A percentile compares a stretch with the other conserved stretches of the same genome.
Conservation (phyloP, 1,140 invertebrate species). For the Drosophila tani region DNA sequence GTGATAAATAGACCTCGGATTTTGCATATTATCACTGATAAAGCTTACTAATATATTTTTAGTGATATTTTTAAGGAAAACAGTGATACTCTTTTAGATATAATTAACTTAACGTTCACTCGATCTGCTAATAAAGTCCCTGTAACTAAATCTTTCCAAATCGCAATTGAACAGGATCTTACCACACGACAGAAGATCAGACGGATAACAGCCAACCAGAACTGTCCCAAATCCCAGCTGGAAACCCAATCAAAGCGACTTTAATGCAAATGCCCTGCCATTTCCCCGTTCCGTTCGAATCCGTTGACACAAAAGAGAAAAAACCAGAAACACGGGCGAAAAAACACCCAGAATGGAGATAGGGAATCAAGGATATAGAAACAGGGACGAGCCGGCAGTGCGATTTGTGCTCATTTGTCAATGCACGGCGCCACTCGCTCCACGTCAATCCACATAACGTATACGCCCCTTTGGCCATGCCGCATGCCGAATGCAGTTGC, state of each 20-base stretch:
- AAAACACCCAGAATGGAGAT: conserved; percentile 13
- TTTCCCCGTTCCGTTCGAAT: conserved; percentile 17
- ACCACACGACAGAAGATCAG: conserved; percentile 10
- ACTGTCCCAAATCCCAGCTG: conserved; percentile 22
- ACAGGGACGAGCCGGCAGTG: conserved; percentile 45
- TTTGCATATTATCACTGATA: too few species aligned
- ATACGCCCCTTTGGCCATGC: conserved; percentile 56
- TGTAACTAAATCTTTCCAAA: not conserved
- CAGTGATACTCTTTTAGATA: too few species aligned
- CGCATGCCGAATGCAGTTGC: conserved; percentile 22
- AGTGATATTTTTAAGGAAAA: not conserved
- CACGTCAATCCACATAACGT: conserved; percentile 64
- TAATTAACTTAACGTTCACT: too few species aligned
- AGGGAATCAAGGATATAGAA: conserved; percentile 25
- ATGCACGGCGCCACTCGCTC: conserved; percentile 26
- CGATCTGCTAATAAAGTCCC: not conserved
- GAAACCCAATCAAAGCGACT: conserved; percentile 32
- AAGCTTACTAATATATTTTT: too few species aligned
- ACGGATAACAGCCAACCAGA: conserved; percentile 7
- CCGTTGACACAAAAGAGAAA: conserved; percentile 26
- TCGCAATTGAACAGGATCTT: conserved; percentile 3
- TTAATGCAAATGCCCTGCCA: conserved; percentile 35
- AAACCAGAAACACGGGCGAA: conserved; percentile 3
- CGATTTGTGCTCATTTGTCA: conserved; percentile 74
- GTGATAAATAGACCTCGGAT: too few species aligned